Evolutionary conservation across 2,113 vertebrate species (phyloP), one percentile per base, ranked within the genome.

Genomic region (Salvelinus alpinus): DNA sequence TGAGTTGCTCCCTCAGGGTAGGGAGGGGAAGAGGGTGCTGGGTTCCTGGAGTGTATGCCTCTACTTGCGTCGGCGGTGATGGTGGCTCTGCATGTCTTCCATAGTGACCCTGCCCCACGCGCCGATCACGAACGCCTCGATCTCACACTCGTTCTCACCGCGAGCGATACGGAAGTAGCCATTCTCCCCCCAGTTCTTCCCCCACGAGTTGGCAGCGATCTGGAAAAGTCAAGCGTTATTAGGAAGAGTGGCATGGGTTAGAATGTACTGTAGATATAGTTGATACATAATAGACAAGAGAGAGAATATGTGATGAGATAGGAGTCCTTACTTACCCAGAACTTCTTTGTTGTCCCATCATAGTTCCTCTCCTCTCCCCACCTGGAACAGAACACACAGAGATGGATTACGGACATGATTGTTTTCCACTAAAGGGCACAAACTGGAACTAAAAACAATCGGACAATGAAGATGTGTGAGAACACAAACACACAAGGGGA

Each of bases 151-250:
- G 0, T 99, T 99, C 78, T 93, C 71, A 1, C 97, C 97, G 0
- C 97, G 95, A 76, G 94, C 90, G 16, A 99, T 99, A 29, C 96
- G 96, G 85, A 99, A 99, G 88, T 93, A 95, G 67, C 97, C 97
- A 0, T 90, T 82, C 86, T 99, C 97, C 0, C 97, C 97, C 97
- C 97, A 99, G 77, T 92, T 93, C 44, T 92, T 96, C 34, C 97
- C 97, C 97, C 97, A 99, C 0, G 97, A 99, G 91, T 99, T 99
- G 81, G 96, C 96, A 0, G 96, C 97, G 0, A 94, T 95, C 97
- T 99, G 91, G 20, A 78, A 47, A 75, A 73, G 24, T 29, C 34
- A 18, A 44, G 20, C 3, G 22, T 25, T 47, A 5, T 29, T 6
- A 47, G 5, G 9, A 22, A 62, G 59, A 62, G 18, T 62, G n/a